phyloP scores from a whole-genome alignment of 2,797 vertebrate species.

The Pelobates cultripes region DNA sequence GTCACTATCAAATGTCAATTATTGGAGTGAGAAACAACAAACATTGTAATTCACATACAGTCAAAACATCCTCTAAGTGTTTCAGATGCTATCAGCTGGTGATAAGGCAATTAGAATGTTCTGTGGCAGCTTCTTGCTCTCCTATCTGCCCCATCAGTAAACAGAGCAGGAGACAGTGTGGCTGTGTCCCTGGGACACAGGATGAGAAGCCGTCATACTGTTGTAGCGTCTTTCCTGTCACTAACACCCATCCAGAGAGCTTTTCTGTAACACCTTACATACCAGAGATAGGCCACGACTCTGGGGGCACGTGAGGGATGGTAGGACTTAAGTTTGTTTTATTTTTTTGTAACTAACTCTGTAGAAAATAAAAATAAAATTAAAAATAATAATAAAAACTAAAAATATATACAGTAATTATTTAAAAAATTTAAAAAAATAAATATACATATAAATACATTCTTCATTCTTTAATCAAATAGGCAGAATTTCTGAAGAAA shows the following conservation, averaged over 20 bases:
- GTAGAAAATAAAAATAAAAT: too few species aligned
- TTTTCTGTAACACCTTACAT: constrained; percentile 48
- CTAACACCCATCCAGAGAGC: constrained; percentile 51
- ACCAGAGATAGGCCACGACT: constrained; percentile 33
- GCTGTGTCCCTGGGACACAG: constrained; percentile 67
- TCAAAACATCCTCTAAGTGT: constrained; percentile 73
- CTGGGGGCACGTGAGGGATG: constrained; percentile 12
- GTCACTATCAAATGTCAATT: constrained; percentile 68
- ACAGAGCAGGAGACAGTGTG: constrained; percentile 71
- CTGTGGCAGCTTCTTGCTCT: constrained; percentile 58
- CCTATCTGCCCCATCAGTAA: constrained; percentile 72
- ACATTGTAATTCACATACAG: constrained; percentile 67
- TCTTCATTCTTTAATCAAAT: too few species aligned
- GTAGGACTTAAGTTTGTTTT: too few species aligned
- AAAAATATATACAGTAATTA: too few species aligned
- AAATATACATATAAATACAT: too few species aligned
- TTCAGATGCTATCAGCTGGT: constrained; percentile 61
- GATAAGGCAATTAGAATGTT: constrained; percentile 63
- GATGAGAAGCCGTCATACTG: constrained; percentile 59
- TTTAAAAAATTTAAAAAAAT: too few species aligned
- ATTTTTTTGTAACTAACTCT: too few species aligned
- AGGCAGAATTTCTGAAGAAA: too few species aligned
- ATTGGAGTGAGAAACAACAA: constrained; percentile 71
- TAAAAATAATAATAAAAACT: too few species aligned
- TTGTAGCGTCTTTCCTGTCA: constrained; percentile 54